Conservation (phyloP, 1,140 invertebrate genomes). For the Microvelia longipes region DNA sequence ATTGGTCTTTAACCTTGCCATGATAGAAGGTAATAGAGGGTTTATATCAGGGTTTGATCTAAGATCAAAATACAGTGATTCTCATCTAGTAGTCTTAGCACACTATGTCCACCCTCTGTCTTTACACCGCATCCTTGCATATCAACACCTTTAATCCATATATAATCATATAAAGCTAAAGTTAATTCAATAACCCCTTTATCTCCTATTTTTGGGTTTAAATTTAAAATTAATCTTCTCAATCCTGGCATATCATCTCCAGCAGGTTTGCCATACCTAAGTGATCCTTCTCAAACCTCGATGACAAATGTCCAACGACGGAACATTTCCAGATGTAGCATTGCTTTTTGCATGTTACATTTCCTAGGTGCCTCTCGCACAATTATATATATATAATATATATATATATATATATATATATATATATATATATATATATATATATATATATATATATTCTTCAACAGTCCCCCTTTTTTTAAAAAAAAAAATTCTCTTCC, state of each 20-base stretch:
- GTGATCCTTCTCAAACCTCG: conserved; percentile 61
- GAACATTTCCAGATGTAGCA: no score
- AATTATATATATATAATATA: no score
- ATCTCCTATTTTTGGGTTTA: conserved; percentile 50
- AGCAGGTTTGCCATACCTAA: conserved; percentile 52
- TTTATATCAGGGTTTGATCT: neutral
- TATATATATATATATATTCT: no score
- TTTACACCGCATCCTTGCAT: neutral
- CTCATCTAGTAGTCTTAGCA: neutral
- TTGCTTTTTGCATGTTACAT: no score
- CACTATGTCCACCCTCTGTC: neutral
- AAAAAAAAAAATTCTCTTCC: no score
- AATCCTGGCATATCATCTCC: conserved; percentile 56
- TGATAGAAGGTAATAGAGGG: neutral
- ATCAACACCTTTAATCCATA: conserved; percentile 45
- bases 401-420: no score
- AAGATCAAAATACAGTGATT: neutral
- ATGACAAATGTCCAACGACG: no score
- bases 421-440: no score
- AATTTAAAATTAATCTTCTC: conserved; percentile 53
- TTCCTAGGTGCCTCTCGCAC: no score
- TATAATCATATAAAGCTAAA: conserved; percentile 39
- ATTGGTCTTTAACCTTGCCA: neutral
- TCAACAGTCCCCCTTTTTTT: no score
- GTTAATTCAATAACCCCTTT: conserved; percentile 37